These are phyloP conservation scores for Drosophila suzukii DNA, from an alignment of 1,140 invertebrate species.

Conservation along the genomic window DNA sequence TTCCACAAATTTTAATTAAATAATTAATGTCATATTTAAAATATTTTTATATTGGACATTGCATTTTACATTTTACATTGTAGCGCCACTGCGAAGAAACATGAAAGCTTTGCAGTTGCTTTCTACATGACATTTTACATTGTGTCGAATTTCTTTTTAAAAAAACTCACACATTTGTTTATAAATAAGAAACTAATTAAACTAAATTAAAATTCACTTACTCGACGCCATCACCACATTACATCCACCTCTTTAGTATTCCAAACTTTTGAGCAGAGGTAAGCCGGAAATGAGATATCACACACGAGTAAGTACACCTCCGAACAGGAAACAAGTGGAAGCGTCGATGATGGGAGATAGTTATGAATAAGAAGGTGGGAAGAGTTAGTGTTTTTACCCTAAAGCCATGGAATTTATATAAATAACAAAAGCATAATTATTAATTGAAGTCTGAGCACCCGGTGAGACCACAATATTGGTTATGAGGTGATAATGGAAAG, in stretches of 20 bases:
- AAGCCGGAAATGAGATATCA: conserved; percentile 72
- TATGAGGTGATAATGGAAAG: too few species aligned
- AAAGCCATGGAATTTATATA: not conserved
- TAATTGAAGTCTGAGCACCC: not conserved
- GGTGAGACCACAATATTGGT: not conserved
- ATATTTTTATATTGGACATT: not conserved
- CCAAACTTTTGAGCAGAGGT: conserved; percentile 1
- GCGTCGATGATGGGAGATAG: not conserved
- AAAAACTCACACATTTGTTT: too few species aligned
- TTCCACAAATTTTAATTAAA: too few species aligned
- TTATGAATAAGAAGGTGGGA: conserved; percentile 3
- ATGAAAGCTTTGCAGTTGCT: not conserved
- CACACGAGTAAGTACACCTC: conserved; percentile 68
- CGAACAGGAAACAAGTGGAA: conserved; percentile 43
- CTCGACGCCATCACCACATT: not conserved
- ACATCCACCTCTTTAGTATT: not conserved
- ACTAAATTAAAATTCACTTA: not conserved
- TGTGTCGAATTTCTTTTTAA: not conserved
- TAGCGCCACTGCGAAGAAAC: conserved; percentile 1
- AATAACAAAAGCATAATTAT: not conserved
- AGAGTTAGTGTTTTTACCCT: not conserved
- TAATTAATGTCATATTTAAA: too few species aligned
- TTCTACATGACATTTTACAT: not conserved
- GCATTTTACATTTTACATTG: conserved; percentile 15
- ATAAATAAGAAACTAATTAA: too few species aligned